A percentile compares a stretch with the other conserved stretches of the same genome.
These are phyloP conservation scores for Hippasteria phrygiana DNA, from an alignment of 53 echinoderm and acorn worm genomes.

Conservation along the genomic window DNA sequence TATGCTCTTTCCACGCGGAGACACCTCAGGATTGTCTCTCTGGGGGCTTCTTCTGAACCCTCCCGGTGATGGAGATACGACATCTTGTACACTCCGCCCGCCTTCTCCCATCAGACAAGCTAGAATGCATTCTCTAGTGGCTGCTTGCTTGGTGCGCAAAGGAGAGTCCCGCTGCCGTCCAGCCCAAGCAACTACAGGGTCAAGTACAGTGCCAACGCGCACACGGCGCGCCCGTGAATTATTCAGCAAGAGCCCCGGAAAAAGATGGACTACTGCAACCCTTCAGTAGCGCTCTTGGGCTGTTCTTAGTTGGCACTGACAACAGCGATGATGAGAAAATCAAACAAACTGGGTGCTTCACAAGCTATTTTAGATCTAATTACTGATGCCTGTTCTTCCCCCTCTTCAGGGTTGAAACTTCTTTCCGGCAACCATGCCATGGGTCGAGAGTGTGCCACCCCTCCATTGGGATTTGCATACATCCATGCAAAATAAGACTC, in stretches of 20 bases:
- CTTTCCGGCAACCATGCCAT: slow-evolving; percentile 12
- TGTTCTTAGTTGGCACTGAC: not conserved
- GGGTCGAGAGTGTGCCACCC: slow-evolving; percentile 26
- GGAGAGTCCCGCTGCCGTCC: slow-evolving; percentile 1
- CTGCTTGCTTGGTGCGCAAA: slow-evolving; percentile 50
- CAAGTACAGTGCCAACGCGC: slow-evolving; percentile 61
- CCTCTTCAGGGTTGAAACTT: slow-evolving; percentile 53
- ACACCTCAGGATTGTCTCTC: slow-evolving; percentile 61
- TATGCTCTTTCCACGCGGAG: slow-evolving; percentile 52
- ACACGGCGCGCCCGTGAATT: slow-evolving; percentile 53
- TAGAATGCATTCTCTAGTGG: slow-evolving; percentile 66
- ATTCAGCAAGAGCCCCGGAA: slow-evolving; percentile 36
- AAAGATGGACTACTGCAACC: slow-evolving; percentile 28
- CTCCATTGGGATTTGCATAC: slow-evolving; percentile 39
- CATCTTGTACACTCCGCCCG: slow-evolving; percentile 62
- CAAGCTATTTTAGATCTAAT: slow-evolving; percentile 40
- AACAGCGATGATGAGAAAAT: slow-evolving; percentile 37
- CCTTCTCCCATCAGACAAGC: slow-evolving; percentile 61
- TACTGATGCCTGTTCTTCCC: slow-evolving; percentile 26
- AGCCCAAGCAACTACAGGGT: slow-evolving; percentile 40
- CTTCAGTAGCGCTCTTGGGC: slow-evolving; percentile 11
- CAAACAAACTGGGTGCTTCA: slow-evolving; percentile 60
- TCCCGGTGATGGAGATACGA: slow-evolving; percentile 58
- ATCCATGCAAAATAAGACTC: slow-evolving; percentile 22
- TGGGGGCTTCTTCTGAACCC: slow-evolving; percentile 52